These are phyloP conservation scores for Yponomeuta malinellus DNA, from an alignment of 2,888 invertebrate species.

Conservation along the genomic window DNA sequence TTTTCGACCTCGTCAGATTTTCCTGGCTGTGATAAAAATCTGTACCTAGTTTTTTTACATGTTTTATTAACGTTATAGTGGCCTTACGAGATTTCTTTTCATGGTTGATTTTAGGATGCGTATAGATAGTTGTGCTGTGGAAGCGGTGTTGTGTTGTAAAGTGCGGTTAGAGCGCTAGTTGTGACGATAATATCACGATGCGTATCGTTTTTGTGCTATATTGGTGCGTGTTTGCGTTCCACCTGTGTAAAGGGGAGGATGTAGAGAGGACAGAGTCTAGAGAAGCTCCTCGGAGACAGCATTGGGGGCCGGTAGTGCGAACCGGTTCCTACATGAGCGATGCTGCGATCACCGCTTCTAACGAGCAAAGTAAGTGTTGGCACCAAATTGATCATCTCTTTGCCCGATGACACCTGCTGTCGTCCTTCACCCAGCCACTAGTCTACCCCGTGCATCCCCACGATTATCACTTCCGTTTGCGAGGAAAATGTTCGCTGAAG, in stretches of 20 bases:
- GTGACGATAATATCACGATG: conserved; percentile 69
- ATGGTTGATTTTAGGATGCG: conserved; percentile 59
- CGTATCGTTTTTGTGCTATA: conserved; percentile 70
- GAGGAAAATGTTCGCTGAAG: not conserved
- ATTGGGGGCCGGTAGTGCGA: conserved; percentile 60
- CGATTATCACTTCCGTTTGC: not conserved
- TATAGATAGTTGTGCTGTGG: conserved; percentile 50
- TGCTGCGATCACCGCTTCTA: conserved; percentile 47
- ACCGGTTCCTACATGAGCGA: conserved; percentile 57
- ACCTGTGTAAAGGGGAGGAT: conserved; percentile 67
- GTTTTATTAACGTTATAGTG: conserved; percentile 56
- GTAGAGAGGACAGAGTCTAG: conserved; percentile 63
- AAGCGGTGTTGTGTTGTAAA: conserved; percentile 48
- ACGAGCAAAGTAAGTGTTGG: conserved; percentile 64
- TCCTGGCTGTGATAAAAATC: conserved; percentile 40
- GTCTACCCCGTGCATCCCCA: not conserved
- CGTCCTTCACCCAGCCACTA: conserved; percentile 36
- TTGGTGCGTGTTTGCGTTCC: conserved; percentile 71
- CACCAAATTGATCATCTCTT: conserved; percentile 34
- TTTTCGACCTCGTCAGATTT: conserved; percentile 49
- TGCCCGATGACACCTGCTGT: conserved; percentile 56
- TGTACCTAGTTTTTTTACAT: conserved; percentile 38
- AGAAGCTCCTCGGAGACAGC: conserved; percentile 57
- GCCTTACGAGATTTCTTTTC: conserved; percentile 48
- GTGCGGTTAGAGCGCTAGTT: conserved; percentile 52